phyloP scores from a whole-genome alignment of 2,888 invertebrate genomes.

The Ichneumoninae sp. region DNA sequence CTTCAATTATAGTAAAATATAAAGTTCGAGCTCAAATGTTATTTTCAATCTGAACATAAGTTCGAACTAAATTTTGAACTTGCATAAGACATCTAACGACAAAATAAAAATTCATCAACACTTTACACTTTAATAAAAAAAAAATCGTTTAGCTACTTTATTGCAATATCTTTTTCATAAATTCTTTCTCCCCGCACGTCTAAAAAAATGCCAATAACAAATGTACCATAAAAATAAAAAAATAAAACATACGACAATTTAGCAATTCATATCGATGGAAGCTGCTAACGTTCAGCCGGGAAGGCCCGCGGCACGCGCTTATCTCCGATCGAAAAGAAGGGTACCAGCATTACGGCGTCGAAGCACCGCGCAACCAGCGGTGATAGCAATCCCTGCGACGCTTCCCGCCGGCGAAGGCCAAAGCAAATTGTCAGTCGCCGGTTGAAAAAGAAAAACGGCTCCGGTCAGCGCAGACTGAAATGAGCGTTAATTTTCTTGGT shows the following conservation, averaged over 20 bases:
- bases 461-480: conserved; percentile 3
- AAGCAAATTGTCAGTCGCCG: conserved; percentile 38
- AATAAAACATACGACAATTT: conserved; percentile 11
- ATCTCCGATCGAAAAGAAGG: conserved; percentile 31
- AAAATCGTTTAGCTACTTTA: background rate
- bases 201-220: background rate
- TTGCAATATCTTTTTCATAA: background rate
- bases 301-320: conserved; percentile 1
- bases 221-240: background rate
- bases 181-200: background rate
- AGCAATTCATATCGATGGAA: conserved; percentile 5
- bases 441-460: conserved; percentile 26
- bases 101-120: background rate
- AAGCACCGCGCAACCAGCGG: conserved; percentile 1
- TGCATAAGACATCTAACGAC: background rate
- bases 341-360: conserved; percentile 22
- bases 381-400: conserved; percentile 40
- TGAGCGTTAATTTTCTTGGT: conserved; percentile 9
- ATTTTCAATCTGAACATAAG: too few relatives aligned
- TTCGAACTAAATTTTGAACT: too few relatives aligned
- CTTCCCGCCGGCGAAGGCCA: conserved; percentile 21
- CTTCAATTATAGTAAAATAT: background rate
- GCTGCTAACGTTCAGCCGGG: background rate
- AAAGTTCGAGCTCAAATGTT: too few relatives aligned
- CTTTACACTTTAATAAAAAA: background rate